Evolutionary conservation across 2,888 invertebrate genomes (phyloP).

Genomic region (Drosophila lutescens): DNA sequence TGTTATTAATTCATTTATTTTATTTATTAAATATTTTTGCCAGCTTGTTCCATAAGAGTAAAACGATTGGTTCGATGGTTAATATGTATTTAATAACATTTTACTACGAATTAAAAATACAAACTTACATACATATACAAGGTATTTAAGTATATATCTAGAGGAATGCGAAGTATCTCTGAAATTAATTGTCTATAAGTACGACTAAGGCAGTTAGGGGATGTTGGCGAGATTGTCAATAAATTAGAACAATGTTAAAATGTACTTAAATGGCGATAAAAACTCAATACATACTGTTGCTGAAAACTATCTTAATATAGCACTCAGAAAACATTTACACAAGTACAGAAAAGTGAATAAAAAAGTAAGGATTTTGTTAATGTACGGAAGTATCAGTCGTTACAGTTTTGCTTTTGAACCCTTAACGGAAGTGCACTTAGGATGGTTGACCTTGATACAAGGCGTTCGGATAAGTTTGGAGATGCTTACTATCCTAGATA

Average conservation of each 20-base stretch:
- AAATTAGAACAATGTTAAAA: slow-evolving; percentile 44
- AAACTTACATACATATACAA: slow-evolving; percentile 22
- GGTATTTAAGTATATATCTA: slow-evolving; percentile 1
- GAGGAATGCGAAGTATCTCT: slow-evolving; percentile 23
- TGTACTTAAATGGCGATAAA: slow-evolving; percentile 70
- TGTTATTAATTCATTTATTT: too few relatives aligned
- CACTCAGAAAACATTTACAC: slow-evolving; percentile 62
- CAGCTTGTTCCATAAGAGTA: background rate
- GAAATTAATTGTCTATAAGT: slow-evolving; percentile 31
- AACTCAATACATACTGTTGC: slow-evolving; percentile 35
- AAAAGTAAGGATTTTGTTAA: slow-evolving; percentile 27
- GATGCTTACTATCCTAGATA: slow-evolving; percentile 4
- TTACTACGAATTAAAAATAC: slow-evolving; percentile 25
- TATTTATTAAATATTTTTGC: too few relatives aligned
- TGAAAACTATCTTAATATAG: slow-evolving; percentile 71
- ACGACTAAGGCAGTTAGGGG: slow-evolving; percentile 36
- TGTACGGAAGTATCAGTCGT: slow-evolving; percentile 53
- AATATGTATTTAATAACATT: slow-evolving; percentile 40
- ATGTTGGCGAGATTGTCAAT: slow-evolving; percentile 38
- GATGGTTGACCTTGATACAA: slow-evolving; percentile 84
- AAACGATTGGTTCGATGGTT: background rate
- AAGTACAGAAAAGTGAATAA: slow-evolving; percentile 23
- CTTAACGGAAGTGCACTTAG: slow-evolving; percentile 53
- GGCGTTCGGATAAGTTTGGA: slow-evolving; percentile 64
- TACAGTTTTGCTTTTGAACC: slow-evolving; percentile 19